Percentiles rank a stretch among this genome's conserved stretches.
Evolutionary conservation across 2,113 vertebrate species (phyloP).

Genomic region (Hucho hucho): DNA sequence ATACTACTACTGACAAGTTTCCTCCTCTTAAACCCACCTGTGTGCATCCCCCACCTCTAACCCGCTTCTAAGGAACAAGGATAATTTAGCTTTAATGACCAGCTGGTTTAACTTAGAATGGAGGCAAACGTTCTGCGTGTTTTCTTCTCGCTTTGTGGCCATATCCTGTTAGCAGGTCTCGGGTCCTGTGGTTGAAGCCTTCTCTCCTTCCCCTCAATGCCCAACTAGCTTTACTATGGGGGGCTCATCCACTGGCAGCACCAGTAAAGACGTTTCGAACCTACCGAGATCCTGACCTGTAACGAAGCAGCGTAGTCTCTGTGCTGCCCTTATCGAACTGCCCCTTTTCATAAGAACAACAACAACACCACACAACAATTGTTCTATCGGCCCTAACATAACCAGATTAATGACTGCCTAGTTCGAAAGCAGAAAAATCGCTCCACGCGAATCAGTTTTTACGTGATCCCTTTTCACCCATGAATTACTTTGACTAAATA

Average conservation of each 20-base stretch:
- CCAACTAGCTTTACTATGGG: not conserved
- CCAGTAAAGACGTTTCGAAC: constrained; percentile 2
- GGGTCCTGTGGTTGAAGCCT: constrained; percentile 38
- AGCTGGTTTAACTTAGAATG: constrained; percentile 51
- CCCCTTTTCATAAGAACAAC: constrained; percentile 15
- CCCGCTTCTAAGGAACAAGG: constrained; percentile 53
- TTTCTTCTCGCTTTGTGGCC: constrained; percentile 63
- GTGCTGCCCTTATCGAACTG: constrained; percentile 35
- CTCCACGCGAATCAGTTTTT: constrained; percentile 48
- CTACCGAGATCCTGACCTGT: constrained; percentile 32
- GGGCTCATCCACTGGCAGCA: constrained; percentile 25
- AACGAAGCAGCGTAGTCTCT: constrained; percentile 15
- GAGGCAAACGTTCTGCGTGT: constrained; percentile 46
- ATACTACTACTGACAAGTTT: constrained; percentile 86
- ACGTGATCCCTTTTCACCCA: constrained; percentile 78
- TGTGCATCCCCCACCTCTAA: constrained; percentile 49
- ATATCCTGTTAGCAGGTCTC: constrained; percentile 43
- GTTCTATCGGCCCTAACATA: constrained; percentile 30
- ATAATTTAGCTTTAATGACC: constrained; percentile 63
- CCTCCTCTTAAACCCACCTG: constrained; percentile 75
- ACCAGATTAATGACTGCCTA: constrained; percentile 20
- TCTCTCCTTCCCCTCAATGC: constrained; percentile 1
- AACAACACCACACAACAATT: constrained; percentile 35
- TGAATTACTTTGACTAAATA: constrained; percentile 87
- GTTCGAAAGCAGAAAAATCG: constrained; percentile 39